Evolutionary conservation across 2,797 vertebrate genomes (phyloP).

Genomic region (Uromys caudimaculatus): DNA sequence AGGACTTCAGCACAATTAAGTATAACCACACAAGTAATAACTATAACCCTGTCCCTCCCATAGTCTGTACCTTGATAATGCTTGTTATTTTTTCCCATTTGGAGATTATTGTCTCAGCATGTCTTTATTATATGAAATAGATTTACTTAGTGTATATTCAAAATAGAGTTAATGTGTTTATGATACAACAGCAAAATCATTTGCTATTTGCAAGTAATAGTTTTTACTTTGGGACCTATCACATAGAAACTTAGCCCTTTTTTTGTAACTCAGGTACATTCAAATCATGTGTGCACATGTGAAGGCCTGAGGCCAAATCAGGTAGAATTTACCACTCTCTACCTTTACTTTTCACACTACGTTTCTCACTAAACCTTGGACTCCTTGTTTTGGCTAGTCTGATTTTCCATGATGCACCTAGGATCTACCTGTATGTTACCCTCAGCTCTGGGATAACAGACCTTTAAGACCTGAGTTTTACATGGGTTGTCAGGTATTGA

Average conservation of each 20-base stretch:
- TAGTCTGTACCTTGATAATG: constrained; percentile 32
- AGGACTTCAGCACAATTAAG: constrained; percentile 19
- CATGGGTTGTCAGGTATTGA: no score
- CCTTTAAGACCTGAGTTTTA: not conserved
- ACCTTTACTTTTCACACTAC: not conserved
- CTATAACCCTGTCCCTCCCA: constrained; percentile 36
- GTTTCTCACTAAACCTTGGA: not conserved
- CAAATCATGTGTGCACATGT: not conserved
- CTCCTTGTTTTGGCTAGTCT: not conserved
- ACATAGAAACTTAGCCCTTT: not conserved
- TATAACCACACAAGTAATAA: constrained; percentile 60
- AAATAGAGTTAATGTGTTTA: not conserved
- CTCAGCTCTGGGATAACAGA: not conserved
- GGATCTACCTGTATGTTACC: not conserved
- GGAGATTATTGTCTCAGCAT: not conserved
- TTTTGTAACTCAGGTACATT: not conserved
- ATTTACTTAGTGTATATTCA: not conserved
- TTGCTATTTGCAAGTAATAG: not conserved
- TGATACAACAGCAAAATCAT: not conserved
- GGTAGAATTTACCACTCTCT: not conserved
- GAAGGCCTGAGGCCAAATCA: not conserved
- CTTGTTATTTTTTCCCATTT: constrained; percentile 36
- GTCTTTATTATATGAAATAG: not conserved
- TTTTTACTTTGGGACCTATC: not conserved
- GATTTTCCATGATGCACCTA: no score